These are phyloP conservation scores for Geotrypetes seraphini DNA, from an alignment of 2,797 vertebrate genomes.

Conservation along the genomic window DNA sequence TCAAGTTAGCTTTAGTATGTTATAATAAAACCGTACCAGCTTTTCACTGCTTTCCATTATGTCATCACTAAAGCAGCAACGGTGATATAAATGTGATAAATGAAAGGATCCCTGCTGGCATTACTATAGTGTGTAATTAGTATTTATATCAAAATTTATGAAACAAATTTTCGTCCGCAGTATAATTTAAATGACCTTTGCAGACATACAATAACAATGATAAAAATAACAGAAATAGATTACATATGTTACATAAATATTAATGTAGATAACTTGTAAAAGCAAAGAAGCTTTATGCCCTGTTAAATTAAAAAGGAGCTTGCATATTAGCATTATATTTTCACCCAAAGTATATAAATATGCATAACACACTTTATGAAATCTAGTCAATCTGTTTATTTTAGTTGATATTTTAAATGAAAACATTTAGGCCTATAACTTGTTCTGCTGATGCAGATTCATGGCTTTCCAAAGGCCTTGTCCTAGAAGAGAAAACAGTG, in stretches of 20 bases:
- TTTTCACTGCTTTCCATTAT: constrained; percentile 33
- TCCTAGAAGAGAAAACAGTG: constrained; percentile 15
- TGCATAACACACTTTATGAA: constrained; percentile 36
- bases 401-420: constrained; percentile 48
- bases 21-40: constrained; percentile 31
- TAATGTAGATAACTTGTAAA: constrained; percentile 48
- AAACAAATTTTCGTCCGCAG: constrained; percentile 58
- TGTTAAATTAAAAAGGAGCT: constrained; percentile 44
- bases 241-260: constrained; percentile 54
- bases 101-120: constrained; percentile 59
- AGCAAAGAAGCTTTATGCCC: constrained; percentile 32
- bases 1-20: constrained; percentile 36
- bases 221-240: constrained; percentile 62
- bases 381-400: constrained; percentile 50
- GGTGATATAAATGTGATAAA: constrained; percentile 60
- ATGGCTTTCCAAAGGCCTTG: constrained; percentile 40
- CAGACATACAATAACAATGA: constrained; percentile 57
- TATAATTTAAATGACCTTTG: constrained; percentile 66
- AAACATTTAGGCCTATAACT: constrained; percentile 47
- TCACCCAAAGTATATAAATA: constrained; percentile 44
- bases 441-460: constrained; percentile 40
- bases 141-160: constrained; percentile 67
- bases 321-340: constrained; percentile 16
- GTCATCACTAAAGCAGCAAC: constrained; percentile 39
- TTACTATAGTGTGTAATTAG: constrained; percentile 57